A percentile compares a stretch with the other conserved stretches of the same genome.
phyloP scores from a whole-genome alignment of 2,888 invertebrate species.

The Lepidochrysops patricia region DNA sequence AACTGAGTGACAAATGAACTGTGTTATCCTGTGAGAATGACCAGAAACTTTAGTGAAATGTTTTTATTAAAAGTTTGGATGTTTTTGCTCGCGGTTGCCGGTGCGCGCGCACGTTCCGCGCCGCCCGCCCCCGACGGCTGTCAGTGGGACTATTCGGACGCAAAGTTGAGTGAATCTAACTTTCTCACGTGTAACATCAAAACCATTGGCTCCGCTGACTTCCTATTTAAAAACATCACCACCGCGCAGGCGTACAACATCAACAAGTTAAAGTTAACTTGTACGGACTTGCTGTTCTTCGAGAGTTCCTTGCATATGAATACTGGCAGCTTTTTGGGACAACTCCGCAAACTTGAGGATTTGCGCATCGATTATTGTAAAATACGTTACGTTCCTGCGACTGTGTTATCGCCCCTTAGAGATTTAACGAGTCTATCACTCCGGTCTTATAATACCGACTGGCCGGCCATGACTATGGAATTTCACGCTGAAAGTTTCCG shows the following conservation, averaged over 20 bases:
- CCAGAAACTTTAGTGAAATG: constrained; percentile 63
- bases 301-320: constrained; percentile 81
- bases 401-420: constrained; percentile 79
- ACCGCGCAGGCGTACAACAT: constrained; percentile 81
- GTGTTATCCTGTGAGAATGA: constrained; percentile 56
- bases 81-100: constrained; percentile 58
- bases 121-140: constrained; percentile 81
- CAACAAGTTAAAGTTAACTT: constrained; percentile 79
- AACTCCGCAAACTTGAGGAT: constrained; percentile 81
- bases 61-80: constrained; percentile 72
- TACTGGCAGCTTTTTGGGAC: constrained; percentile 75
- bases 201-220: constrained; percentile 81
- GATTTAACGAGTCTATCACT: constrained; percentile 80
- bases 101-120: constrained; percentile 72
- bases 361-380: constrained; percentile 84
- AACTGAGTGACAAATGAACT: constrained; percentile 62
- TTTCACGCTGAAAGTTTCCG: constrained; percentile 83
- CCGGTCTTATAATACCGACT: constrained; percentile 84
- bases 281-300: constrained; percentile 82
- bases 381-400: constrained; percentile 82
- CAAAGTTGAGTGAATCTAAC: constrained; percentile 74
- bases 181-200: constrained; percentile 81
- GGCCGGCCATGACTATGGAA: constrained; percentile 87
- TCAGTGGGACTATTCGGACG: constrained; percentile 79
- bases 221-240: constrained; percentile 81